A percentile compares a stretch with the other conserved stretches of the same genome.
phyloP scores from a whole-genome alignment of 2,888 invertebrate genomes.

The Lamellibrachia columna region DNA sequence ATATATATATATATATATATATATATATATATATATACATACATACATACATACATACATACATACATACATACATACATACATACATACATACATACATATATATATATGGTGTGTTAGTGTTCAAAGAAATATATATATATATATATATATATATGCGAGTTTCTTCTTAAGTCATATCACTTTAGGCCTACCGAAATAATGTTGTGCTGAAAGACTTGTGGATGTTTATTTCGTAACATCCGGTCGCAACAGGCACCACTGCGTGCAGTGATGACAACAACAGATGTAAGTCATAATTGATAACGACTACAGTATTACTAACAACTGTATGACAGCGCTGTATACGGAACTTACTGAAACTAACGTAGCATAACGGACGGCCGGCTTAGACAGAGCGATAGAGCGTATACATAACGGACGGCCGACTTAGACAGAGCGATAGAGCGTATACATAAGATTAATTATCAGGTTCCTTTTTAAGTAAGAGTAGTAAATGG shows the following conservation, averaged over 20 bases:
- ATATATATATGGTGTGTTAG: no score
- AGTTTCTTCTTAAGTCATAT: background rate
- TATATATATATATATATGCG: background rate
- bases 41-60: no score
- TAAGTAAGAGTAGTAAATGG: background rate
- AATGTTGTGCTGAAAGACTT: background rate
- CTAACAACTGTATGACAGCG: background rate
- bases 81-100: no score
- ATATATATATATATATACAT: no score
- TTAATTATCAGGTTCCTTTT: background rate
- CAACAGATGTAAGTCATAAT: background rate
- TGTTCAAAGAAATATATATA: no score
- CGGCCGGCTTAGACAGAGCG: background rate
- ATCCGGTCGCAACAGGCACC: background rate
- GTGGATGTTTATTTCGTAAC: constrained; percentile 10
- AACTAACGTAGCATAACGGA: background rate
- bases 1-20: no score
- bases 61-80: no score
- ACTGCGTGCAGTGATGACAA: background rate
- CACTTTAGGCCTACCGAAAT: background rate
- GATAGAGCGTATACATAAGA: background rate
- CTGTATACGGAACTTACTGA: background rate
- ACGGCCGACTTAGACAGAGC: background rate
- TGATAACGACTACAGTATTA: background rate
- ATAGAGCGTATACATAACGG: background rate